These are phyloP conservation scores for Zaprionus tsacasi DNA, from an alignment of 1,140 invertebrate species.

Conservation along the genomic window DNA sequence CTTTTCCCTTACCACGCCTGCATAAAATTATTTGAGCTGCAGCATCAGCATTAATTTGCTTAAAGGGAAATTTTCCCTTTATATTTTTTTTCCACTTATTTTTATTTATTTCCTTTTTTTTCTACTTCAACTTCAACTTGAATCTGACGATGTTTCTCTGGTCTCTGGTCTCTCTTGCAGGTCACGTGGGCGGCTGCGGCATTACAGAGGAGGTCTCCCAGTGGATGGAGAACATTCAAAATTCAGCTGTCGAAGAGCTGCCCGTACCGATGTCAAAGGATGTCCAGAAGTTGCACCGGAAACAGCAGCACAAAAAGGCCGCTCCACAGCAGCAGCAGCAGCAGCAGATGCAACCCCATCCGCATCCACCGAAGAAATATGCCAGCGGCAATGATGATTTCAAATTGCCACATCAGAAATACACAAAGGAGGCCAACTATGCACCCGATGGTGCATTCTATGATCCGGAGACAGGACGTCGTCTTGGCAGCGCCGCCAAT, in stretches of 20 bases:
- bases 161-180: constrained; percentile 83
- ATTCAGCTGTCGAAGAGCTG: constrained; percentile 88
- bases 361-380: constrained; percentile 84
- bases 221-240: constrained; percentile 97
- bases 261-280: constrained; percentile 83
- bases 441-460: constrained; percentile 71
- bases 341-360: constrained; percentile 75
- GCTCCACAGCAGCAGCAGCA: constrained; percentile 50
- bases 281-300: constrained; percentile 74
- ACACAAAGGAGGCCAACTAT: constrained; percentile 84
- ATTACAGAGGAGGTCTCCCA: constrained; percentile 93
- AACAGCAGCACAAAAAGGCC: constrained; percentile 75
- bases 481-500: constrained; percentile 62
- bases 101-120: constrained; percentile 26
- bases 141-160: constrained; percentile 28
- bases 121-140: constrained; percentile 35
- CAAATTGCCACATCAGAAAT: constrained; percentile 84
- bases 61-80: constrained; percentile 35
- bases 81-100: constrained; percentile 28
- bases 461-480: constrained; percentile 73
- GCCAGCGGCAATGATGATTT: constrained; percentile 76
- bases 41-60: constrained; percentile 55
- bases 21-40: constrained; percentile 38
- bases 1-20: constrained; percentile 3
- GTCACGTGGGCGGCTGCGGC: constrained; percentile 93